Base-by-base conservation (phyloP, 2,888 invertebrate species). In the Drosophila antonietae region DNA sequence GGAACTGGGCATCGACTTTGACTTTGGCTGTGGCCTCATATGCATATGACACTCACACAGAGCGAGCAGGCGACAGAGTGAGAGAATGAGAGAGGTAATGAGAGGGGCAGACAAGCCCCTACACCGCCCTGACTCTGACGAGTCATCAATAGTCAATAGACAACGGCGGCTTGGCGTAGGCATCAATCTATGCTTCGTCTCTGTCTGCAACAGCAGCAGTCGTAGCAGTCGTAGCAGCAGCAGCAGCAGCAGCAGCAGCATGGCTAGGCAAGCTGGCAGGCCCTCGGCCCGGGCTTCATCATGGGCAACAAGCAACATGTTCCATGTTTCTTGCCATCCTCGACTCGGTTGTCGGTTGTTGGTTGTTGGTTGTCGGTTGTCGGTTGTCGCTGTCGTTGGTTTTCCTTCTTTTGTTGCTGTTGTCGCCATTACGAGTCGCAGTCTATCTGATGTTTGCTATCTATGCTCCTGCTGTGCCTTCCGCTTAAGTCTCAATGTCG, bases 381-480 rank as follows among this genome's bases (percentile, higher is more conserved):
- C 57, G 46, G 47, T 68, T 68, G 68, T 67, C 56, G 68, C 47
- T 66, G 66, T 66, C 67, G 66, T 39, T 61, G 65, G 55, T 39
- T 56, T 66, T 68, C 61, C 58, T 71, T 68, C 74, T 58, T 67
- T 70, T 80, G 79, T 69, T 71, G 71, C 53, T 81, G 88, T 83
- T 88, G 83, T 84, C 87, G 89, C 89, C 89, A 84, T 84, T 88
- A 86, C 83, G 68, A 85, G 84, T 61, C 81, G 67, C 80, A 77
- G 77, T 68, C 67, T 91, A 91, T 91, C 91, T 91, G 88, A 89
- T 88, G 88, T 89, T 89, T 81, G 90, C 81, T 90, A 91, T 91
- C 91, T 91, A 75, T 81, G 90, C 91, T 91, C 91, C 91, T 89
- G 91, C 91, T 91, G 91, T 86, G 91, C 87, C 80, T 89, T 86